Percentiles rank a stretch among this genome's conserved stretches.
Conservation (phyloP, 2,113 vertebrate species). For the Syngnathus scovelli region DNA sequence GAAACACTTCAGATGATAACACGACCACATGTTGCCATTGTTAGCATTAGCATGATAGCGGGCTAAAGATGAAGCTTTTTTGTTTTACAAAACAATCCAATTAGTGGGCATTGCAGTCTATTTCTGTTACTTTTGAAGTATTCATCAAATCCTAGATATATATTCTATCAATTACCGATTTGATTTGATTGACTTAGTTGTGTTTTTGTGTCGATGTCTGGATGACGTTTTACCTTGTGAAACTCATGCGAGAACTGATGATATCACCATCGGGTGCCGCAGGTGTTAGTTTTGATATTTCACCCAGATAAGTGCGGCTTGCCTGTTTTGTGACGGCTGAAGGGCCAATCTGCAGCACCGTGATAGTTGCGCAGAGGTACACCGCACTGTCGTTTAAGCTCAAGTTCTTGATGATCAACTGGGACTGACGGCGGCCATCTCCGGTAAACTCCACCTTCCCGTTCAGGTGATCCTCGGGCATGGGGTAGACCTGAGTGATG, state of each 20-base stretch:
- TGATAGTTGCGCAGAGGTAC: slow-evolving; percentile 57
- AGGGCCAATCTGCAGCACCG: slow-evolving; percentile 15
- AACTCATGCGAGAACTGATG: neutral
- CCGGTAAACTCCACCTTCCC: slow-evolving; percentile 34
- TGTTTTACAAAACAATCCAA: too few species aligned
- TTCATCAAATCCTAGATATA: too few species aligned
- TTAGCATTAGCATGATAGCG: too few species aligned
- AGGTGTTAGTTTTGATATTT: neutral
- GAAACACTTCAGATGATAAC: too few species aligned
- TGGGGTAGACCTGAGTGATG: neutral
- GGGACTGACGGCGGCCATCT: neutral
- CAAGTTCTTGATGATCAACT: slow-evolving; percentile 11
- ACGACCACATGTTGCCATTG: too few species aligned
- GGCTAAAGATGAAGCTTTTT: too few species aligned
- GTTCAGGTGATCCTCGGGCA: neutral
- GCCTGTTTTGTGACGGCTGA: slow-evolving; percentile 13
- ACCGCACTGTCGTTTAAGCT: slow-evolving; percentile 26
- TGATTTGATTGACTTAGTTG: too few species aligned
- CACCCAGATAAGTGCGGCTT: neutral
- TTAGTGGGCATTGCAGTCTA: too few species aligned
- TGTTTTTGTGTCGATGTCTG: neutral
- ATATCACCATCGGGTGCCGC: neutral
- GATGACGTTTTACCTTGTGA: too few species aligned
- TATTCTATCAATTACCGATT: too few species aligned
- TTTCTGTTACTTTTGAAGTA: too few species aligned